Conservation (phyloP, 2,797 vertebrate genomes). For the Cetoscarus ocellatus region DNA sequence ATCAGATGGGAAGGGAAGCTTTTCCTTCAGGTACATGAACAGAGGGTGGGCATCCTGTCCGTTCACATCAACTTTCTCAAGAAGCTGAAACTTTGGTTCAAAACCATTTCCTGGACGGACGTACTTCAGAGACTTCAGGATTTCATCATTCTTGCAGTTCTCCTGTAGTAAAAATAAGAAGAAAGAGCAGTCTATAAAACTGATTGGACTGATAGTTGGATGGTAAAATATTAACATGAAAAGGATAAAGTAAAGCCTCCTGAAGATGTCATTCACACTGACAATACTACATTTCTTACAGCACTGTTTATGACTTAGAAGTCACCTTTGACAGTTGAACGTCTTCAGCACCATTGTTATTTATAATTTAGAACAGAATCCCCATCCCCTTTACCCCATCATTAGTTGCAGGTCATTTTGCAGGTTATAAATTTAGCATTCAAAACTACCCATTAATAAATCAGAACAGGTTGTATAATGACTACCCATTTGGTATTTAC, state of each 20-base stretch:
- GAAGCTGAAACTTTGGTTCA: constrained; percentile 88
- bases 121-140: constrained; percentile 86
- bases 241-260: background rate
- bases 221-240: background rate
- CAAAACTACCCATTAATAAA: background rate
- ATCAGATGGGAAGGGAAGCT: constrained; percentile 89
- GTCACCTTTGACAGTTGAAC: background rate
- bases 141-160: constrained; percentile 90
- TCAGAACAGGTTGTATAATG: no score
- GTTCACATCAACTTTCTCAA: constrained; percentile 93
- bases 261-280: background rate
- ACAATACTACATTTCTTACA: background rate
- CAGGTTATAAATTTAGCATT: background rate
- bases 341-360: background rate
- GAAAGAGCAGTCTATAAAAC: background rate
- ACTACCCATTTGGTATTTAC: no score
- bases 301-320: background rate
- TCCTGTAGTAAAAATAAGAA: constrained; percentile 80
- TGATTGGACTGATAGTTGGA: background rate
- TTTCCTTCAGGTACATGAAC: constrained; percentile 88
- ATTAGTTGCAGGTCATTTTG: background rate
- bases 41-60: constrained; percentile 89
- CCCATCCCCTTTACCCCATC: background rate
- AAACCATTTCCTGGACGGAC: constrained; percentile 91
- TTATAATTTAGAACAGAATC: background rate